These are phyloP conservation scores for Diplodus puntazzo DNA, from an alignment of 2,797 vertebrate species.

Conservation along the genomic window DNA sequence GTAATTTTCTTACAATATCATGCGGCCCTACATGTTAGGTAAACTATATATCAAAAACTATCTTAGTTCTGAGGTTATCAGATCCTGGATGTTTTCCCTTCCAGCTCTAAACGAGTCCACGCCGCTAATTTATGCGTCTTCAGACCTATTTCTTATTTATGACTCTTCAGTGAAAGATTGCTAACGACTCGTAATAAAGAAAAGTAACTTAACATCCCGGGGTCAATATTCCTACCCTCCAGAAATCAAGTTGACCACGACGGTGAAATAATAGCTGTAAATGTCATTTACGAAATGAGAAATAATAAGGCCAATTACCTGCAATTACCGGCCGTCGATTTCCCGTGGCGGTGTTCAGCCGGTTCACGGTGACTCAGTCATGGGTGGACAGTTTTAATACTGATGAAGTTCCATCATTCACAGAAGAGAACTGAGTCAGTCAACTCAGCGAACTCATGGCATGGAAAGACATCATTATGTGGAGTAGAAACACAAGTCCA, in stretches of 20 bases:
- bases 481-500: neutral
- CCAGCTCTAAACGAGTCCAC: neutral
- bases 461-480: neutral
- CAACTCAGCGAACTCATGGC: slow-evolving; percentile 21
- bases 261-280: slow-evolving; percentile 26
- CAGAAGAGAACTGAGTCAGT: slow-evolving; percentile 22
- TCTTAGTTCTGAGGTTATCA: neutral
- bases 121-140: neutral
- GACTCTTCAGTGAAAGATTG: neutral
- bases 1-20: too few relatives aligned
- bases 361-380: slow-evolving; percentile 38
- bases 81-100: neutral
- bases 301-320: slow-evolving; percentile 44
- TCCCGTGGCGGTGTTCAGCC: slow-evolving; percentile 9
- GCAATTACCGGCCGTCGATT: slow-evolving; percentile 44
- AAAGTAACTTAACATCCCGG: neutral
- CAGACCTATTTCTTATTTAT: neutral
- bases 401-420: slow-evolving; percentile 44
- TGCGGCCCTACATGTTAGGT: neutral
- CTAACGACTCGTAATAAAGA: neutral
- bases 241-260: slow-evolving; percentile 13
- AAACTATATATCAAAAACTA: neutral
- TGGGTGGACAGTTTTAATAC: slow-evolving; percentile 50
- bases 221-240: neutral
- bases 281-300: slow-evolving; percentile 23